Percentiles rank a stretch among this genome's conserved stretches.
These are phyloP conservation scores for Tursiops truncatus DNA, from an alignment of 2,113 vertebrate genomes.

Conservation along the genomic window DNA sequence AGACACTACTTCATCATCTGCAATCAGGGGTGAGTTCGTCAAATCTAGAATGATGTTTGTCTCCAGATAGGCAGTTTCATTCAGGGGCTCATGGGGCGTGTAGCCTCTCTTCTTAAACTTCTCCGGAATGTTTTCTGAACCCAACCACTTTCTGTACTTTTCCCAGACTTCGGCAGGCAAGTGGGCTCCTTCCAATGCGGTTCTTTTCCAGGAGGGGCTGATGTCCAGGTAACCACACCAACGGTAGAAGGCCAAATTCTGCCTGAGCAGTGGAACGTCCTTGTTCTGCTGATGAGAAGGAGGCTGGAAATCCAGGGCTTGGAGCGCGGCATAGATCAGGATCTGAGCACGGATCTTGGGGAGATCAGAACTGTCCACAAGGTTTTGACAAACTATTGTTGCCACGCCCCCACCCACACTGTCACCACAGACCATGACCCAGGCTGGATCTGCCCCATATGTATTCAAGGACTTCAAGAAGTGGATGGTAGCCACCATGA, in stretches of 20 bases:
- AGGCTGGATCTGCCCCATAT: slow-evolving; percentile 85
- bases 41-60: slow-evolving; percentile 74
- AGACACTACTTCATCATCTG: slow-evolving; percentile 76
- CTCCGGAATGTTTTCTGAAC: slow-evolving; percentile 83
- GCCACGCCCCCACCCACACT: slow-evolving; percentile 87
- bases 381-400: slow-evolving; percentile 84
- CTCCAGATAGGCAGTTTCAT: slow-evolving; percentile 79
- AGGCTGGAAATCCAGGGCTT: slow-evolving; percentile 88
- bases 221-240: slow-evolving; percentile 82
- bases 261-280: slow-evolving; percentile 84
- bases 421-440: slow-evolving; percentile 87
- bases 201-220: slow-evolving; percentile 71
- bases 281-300: slow-evolving; percentile 91
- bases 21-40: slow-evolving; percentile 84
- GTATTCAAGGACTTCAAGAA: slow-evolving; percentile 85
- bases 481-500: slow-evolving; percentile 83
- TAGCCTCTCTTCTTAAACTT: slow-evolving; percentile 82
- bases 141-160: slow-evolving; percentile 85
- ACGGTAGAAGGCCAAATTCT: slow-evolving; percentile 78
- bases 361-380: slow-evolving; percentile 79
- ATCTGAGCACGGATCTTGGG: slow-evolving; percentile 88
- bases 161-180: slow-evolving; percentile 83
- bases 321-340: slow-evolving; percentile 88
- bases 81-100: slow-evolving; percentile 48
- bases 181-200: slow-evolving; percentile 83